Evolutionary conservation across 2,888 invertebrate genomes (phyloP), one percentile per base, ranked within the genome.

Genomic region (Leptothorax acervorum): DNA sequence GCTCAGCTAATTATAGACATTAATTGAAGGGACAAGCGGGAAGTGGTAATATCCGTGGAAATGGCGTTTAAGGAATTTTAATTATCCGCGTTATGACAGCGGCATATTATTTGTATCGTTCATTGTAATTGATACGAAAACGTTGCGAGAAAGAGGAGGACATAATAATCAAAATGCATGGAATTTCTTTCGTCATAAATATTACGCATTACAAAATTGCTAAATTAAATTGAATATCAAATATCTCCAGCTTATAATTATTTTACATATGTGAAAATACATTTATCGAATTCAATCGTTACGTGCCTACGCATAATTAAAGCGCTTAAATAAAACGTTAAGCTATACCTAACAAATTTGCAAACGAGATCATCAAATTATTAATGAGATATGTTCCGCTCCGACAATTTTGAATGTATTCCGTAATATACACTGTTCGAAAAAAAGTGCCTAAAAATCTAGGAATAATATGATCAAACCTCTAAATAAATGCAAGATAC

Each of bases 211-310:
- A 60, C 48, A 48, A 81, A 81, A 62, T 48, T 74, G 75, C 28
- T 60, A 74, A 74, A 81, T 81, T 74, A 81, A 74, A 81, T 81
- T 74, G 75, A 48, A 74, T 81, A 81, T 81, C 60, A 81, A 74
- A 74, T 78, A 78, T 60, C 75, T 81, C 35, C 39, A 39, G 60
- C 60, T 60, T 62, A 74, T 74, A 81, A 79, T 79, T 79, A 73
- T 60, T 81, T 60, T 53, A 78, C 75, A 74, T 73, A 79, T 73
- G 35, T 39, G 79, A 60, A 75, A 81, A 74, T 75, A 62, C 75
- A 60, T 79, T 73, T 75, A 28, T 74, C 28, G 48, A 81, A 73
- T 81, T 79, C 60, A 79, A 79, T 79, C 48, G 57, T 60, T 60
- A 75, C 48, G 48, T 62, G 76, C 39, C 75, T 74, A n/a, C n/a